Evolutionary conservation across 2,888 invertebrate species (phyloP), one percentile per base, ranked within the genome.

Genomic region (Amiota mariae): DNA sequence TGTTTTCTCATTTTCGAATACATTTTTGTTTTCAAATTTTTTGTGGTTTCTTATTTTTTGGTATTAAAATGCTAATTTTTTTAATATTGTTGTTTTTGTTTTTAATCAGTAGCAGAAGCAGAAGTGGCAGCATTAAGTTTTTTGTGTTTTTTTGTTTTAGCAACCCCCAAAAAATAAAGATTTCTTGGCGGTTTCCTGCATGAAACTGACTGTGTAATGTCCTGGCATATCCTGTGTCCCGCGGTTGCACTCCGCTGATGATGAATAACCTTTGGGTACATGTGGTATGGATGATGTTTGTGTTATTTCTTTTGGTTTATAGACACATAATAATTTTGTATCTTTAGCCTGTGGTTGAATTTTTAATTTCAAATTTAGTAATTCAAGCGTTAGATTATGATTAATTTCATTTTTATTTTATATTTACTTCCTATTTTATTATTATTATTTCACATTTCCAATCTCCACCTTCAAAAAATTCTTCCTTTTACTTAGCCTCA

Each of bases 51-150:
- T 81, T 82, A 13, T 87, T 88, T 59, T 20, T 87, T 84, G 81
- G 79, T 80, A 88, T 88, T 88, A 81, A 87, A 85, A 88, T 88
- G 87, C 87, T 86, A 88, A 88, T 88, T 88, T 87, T 83, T 77
- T 85, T 87, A 87, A 88, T 88, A 86, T 87, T 82, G 84, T 87
- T 87, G 87, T 88, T 88, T 85, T 82, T 83, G 78, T 81, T 82
- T 68, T 87, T 88, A 88, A 87, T 87, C 87, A 85, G 86, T 78
- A 80, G 77, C 73, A 77, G 72, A 78, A 79, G 75, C 74, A 70
- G 48, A 9, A 64, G 76, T 70, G 49, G 9, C 15, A 46, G 63
- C 10, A 15, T 48, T 12, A 46, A 20, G 24, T 24, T 24, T 3
- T 24, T 2, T 46, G n/a, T n/a, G n/a, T 75, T 77, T 10, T 57